These are phyloP conservation scores for Microplitis manilae DNA, from an alignment of 2,888 invertebrate genomes.

Conservation along the genomic window DNA sequence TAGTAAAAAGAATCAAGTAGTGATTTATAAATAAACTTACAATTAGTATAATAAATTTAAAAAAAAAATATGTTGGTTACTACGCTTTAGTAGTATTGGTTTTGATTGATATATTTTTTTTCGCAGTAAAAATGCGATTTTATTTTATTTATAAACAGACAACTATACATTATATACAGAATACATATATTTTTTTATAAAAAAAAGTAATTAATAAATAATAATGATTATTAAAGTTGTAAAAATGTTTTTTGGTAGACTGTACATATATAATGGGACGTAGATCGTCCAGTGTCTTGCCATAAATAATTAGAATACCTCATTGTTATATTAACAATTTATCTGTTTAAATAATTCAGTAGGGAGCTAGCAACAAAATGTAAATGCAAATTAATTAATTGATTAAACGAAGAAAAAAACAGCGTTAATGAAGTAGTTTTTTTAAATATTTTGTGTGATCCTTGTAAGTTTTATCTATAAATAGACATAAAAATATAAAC, in stretches of 20 bases:
- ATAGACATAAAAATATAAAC: slow-evolving; percentile 2
- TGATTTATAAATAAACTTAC: neutral
- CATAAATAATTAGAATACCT: neutral
- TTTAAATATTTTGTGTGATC: neutral
- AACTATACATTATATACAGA: slow-evolving; percentile 41
- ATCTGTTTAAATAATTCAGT: neutral
- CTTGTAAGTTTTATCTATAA: neutral
- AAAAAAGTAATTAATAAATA: slow-evolving; percentile 7
- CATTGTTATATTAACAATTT: slow-evolving; percentile 15
- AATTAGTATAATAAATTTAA: neutral
- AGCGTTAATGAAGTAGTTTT: neutral
- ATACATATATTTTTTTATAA: slow-evolving; percentile 38
- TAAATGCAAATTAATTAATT: neutral
- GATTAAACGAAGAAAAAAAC: neutral
- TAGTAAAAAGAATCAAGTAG: neutral
- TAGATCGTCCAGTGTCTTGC: neutral
- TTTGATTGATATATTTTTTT: slow-evolving; percentile 29
- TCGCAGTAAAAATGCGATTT: slow-evolving; percentile 21
- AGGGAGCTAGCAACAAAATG: neutral
- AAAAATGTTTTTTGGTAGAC: slow-evolving; percentile 25
- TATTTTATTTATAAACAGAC: slow-evolving; percentile 34
- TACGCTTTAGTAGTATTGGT: slow-evolving; percentile 7
- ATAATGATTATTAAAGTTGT: slow-evolving; percentile 9
- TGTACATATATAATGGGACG: slow-evolving; percentile 34
- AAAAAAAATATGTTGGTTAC: slow-evolving; percentile 1